phyloP scores from a whole-genome alignment of 2,797 vertebrate genomes.

The Darevskia nairensis region DNA sequence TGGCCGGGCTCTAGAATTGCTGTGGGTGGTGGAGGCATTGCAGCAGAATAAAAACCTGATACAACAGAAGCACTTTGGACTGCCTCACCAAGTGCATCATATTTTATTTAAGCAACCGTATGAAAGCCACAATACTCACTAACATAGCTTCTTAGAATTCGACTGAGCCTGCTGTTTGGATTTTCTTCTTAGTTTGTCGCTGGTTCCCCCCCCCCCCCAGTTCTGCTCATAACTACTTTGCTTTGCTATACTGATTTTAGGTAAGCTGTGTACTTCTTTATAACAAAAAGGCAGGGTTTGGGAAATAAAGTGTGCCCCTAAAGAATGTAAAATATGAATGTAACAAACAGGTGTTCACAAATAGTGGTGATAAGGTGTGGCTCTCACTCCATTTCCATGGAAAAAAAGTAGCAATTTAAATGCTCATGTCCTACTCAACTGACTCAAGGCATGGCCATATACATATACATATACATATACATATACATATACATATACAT shows the following conservation, averaged over 20 bases:
- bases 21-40: not conserved
- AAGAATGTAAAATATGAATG: not conserved
- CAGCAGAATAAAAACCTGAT: not conserved
- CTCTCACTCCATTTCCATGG: not conserved
- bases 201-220: not conserved
- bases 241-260: not conserved
- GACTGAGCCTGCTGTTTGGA: not conserved
- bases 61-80: constrained; percentile 12
- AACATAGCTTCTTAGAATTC: not conserved
- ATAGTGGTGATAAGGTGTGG: too few relatives aligned
- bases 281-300: not conserved
- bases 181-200: not conserved
- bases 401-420: not conserved
- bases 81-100: not conserved
- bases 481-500: too few relatives aligned
- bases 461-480: too few relatives aligned
- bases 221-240: not conserved
- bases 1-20: not conserved
- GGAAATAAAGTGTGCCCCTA: not conserved
- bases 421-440: not conserved
- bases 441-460: not conserved
- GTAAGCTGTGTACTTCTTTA: not conserved
- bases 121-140: not conserved
- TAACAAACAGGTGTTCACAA: not conserved
- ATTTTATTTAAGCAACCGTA: not conserved